Evolutionary conservation across 1,140 invertebrate genomes (phyloP), one percentile per base, ranked within the genome.

Genomic region (Eriocheir sinensis): DNA sequence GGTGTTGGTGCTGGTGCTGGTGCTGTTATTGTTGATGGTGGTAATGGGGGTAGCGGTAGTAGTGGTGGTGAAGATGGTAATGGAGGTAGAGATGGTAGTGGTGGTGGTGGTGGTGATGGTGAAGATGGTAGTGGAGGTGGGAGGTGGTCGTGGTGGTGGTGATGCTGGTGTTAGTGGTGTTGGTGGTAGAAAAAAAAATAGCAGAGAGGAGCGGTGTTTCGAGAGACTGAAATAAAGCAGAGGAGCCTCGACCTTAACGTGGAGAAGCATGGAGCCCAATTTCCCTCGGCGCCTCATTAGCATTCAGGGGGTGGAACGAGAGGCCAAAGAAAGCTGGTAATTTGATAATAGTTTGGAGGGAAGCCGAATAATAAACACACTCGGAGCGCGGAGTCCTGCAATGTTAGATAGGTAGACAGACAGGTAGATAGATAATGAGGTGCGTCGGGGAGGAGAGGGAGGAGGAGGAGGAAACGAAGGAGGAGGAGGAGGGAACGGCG

Each of bases 371-470:
- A 72, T 72, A 72, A 72, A 72, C 60, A 72, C 60, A n/a, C 60
- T n/a, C n/a, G 3, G 27, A n/a, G 60, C 17, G n/a, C 6, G 60
- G 60, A 72, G 60, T 72, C 60, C 60, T 72, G 60, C 60, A 72
- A 72, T 72, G 60, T 72, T 21, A n/a, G 60, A 72, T 72, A 72
- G 60, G n/a, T 72, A 72, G 60, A n/a, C 21, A n/a, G 60, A 72
- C n/a, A 72, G 60, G 60, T 72, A 72, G 60, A 72, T 72, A 86
- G 83, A 86, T 40, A 86, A 86, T 86, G 40, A 86, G 83, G 40
- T 40, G 34, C 36, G 30, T 34, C 4, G 30, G 12, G 36, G 40
- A 86, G 40, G 83, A 40, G 83, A n/a, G 36, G 34, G 34, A 21
- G 83, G 40, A 40, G 34, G 40, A 86, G 34, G 34, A 21, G 83